A percentile compares a stretch with the other conserved stretches of the same genome.
phyloP scores from a whole-genome alignment of 2,888 invertebrate genomes.

The Callosobruchus maculatus region DNA sequence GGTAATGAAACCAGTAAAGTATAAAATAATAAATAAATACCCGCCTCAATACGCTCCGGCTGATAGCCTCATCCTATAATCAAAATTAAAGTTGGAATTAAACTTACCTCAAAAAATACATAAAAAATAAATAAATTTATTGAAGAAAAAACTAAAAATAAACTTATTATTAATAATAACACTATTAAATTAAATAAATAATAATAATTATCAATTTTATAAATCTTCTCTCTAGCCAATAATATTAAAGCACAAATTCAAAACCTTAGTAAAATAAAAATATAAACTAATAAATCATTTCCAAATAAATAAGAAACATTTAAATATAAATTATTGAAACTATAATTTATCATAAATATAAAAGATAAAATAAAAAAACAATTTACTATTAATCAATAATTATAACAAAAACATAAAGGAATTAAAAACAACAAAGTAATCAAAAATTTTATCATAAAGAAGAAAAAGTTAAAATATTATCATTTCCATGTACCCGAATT shows the following conservation, averaged over 20 bases:
- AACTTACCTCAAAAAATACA: constrained; percentile 66
- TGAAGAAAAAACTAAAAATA: constrained; percentile 56
- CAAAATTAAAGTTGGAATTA: constrained; percentile 65
- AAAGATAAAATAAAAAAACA: constrained; percentile 53
- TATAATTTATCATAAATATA: constrained; percentile 49
- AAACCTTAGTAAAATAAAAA: constrained; percentile 56
- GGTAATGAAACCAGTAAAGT: constrained; percentile 66
- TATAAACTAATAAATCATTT: constrained; percentile 55
- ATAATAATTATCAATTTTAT: constrained; percentile 47
- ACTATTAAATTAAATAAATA: constrained; percentile 52
- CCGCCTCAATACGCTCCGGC: constrained; percentile 64
- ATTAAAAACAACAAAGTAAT: constrained; percentile 52
- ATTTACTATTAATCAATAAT: constrained; percentile 56
- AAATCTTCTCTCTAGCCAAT: constrained; percentile 54
- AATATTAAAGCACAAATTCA: constrained; percentile 61
- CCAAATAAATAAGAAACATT: constrained; percentile 51
- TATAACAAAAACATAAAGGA: constrained; percentile 52
- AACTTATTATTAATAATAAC: constrained; percentile 54
- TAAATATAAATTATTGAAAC: constrained; percentile 44
- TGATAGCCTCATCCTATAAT: constrained; percentile 68
- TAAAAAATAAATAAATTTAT: constrained; percentile 64
- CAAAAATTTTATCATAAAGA: constrained; percentile 58
- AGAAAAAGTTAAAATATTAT: constrained; percentile 61
- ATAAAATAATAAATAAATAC: constrained; percentile 67
- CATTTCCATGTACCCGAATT: constrained; percentile 61